These are phyloP conservation scores for Ascaphus truei DNA, from an alignment of 2,113 vertebrate species.

Conservation along the genomic window DNA sequence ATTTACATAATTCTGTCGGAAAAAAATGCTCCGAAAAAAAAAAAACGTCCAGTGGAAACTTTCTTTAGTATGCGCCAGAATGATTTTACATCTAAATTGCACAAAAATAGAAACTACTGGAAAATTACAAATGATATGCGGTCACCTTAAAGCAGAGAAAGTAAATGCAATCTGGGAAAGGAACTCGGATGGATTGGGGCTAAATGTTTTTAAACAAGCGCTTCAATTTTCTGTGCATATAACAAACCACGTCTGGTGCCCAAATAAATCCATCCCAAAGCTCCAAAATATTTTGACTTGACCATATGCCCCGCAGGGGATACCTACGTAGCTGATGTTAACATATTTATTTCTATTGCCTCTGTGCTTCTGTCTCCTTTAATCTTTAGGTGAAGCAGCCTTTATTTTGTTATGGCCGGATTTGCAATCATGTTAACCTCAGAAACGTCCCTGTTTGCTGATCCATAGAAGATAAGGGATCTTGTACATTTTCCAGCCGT, in stretches of 20 bases:
- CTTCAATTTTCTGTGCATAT: constrained; percentile 16
- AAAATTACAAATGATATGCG: constrained; percentile 27
- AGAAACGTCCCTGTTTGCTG: constrained; percentile 28
- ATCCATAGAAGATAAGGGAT: constrained; percentile 24
- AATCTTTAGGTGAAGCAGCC: constrained; percentile 29
- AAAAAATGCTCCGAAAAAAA: too few relatives aligned
- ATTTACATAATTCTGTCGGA: too few relatives aligned
- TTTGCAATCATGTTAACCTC: constrained; percentile 35
- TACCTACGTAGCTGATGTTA: neutral
- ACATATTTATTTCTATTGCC: constrained; percentile 22
- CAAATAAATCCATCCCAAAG: neutral
- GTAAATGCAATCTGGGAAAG: constrained; percentile 2
- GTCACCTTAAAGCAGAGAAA: constrained; percentile 27
- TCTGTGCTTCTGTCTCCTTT: constrained; percentile 33
- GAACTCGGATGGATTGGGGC: constrained; percentile 19
- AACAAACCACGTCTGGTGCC: constrained; percentile 12
- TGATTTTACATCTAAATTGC: constrained; percentile 13
- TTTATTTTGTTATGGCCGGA: constrained; percentile 34
- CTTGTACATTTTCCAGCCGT: constrained; percentile 32
- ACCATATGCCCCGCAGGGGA: constrained; percentile 16
- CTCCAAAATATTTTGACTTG: constrained; percentile 4
- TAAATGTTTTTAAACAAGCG: constrained; percentile 6
- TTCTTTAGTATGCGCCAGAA: constrained; percentile 10
- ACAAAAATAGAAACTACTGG: constrained; percentile 34
- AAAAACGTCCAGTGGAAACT: constrained; percentile 13